Evolutionary conservation across 2,797 vertebrate genomes (phyloP).

Genomic region (Tarsius wallacei): DNA sequence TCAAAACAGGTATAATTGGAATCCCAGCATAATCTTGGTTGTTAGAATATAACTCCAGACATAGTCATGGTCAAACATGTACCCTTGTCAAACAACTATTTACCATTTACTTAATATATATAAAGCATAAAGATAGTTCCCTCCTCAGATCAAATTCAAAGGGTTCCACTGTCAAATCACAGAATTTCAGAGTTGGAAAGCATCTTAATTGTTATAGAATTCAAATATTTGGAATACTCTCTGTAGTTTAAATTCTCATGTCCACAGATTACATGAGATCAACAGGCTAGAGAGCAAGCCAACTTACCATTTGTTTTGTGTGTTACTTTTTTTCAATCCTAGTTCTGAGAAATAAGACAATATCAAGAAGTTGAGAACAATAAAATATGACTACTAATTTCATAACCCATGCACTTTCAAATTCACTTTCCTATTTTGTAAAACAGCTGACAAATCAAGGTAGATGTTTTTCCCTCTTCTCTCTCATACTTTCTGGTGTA

Average conservation of each 20-base stretch:
- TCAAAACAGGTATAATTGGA: not conserved
- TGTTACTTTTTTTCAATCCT: constrained; percentile 37
- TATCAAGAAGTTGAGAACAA: not conserved
- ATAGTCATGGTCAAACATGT: not conserved
- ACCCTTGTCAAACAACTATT: not conserved
- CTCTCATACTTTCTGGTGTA: not conserved
- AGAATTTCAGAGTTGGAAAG: not conserved
- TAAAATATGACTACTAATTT: constrained; percentile 25
- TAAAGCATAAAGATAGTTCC: not conserved
- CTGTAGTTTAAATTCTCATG: not conserved
- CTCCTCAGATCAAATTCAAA: constrained; percentile 36
- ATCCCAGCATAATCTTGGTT: not conserved
- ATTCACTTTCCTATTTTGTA: not conserved
- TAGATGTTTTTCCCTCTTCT: not conserved
- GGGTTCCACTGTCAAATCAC: not conserved
- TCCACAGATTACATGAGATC: not conserved
- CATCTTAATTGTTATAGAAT: not conserved
- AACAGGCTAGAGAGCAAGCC: not conserved
- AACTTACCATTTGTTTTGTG: not conserved
- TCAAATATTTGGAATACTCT: not conserved
- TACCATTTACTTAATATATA: not conserved
- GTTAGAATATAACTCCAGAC: not conserved
- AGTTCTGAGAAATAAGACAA: constrained; percentile 59
- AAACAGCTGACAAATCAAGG: constrained; percentile 57
- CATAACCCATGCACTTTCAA: not conserved